phyloP scores from a whole-genome alignment of 2,113 vertebrate species.

The Tragelaphus strepsiceros region DNA sequence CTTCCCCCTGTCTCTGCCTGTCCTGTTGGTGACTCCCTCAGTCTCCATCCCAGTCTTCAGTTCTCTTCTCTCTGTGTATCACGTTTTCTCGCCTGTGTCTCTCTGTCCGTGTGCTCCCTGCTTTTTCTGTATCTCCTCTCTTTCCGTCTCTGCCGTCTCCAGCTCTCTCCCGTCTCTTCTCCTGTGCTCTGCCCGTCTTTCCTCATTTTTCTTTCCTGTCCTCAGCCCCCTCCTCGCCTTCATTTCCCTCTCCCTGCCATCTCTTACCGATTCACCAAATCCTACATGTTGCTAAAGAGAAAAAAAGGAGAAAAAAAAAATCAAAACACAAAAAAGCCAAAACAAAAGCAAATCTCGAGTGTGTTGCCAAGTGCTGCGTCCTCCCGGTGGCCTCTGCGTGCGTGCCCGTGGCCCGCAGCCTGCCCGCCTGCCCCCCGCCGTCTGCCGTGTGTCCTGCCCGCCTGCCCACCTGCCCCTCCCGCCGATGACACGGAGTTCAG shows the following conservation, averaged over 20 bases:
- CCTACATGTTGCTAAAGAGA: slow-evolving; percentile 82
- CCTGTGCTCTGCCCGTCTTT: slow-evolving; percentile 38
- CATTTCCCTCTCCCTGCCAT: background rate
- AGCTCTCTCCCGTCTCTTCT: background rate
- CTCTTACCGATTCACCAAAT: slow-evolving; percentile 55
- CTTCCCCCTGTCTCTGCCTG: slow-evolving; percentile 63
- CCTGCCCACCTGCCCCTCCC: slow-evolving; percentile 57
- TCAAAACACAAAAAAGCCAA: slow-evolving; percentile 71
- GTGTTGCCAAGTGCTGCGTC: slow-evolving; percentile 90
- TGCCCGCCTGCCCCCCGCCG: slow-evolving; percentile 54
- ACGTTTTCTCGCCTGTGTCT: background rate
- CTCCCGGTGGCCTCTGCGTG: slow-evolving; percentile 93
- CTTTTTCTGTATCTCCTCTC: background rate
- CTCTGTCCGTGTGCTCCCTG: background rate
- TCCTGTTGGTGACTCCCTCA: slow-evolving; percentile 71
- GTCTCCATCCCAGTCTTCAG: slow-evolving; percentile 67
- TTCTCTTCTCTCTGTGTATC: background rate
- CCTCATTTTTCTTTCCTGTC: slow-evolving; percentile 14
- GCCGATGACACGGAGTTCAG: slow-evolving; percentile 84
- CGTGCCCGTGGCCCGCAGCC: slow-evolving; percentile 89
- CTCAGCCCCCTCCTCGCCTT: slow-evolving; percentile 17
- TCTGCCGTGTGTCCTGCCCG: slow-evolving; percentile 91
- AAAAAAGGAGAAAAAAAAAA: slow-evolving; percentile 60
- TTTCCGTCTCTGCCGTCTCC: slow-evolving; percentile 35
- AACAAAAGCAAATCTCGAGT: slow-evolving; percentile 81